A percentile compares a stretch with the other conserved stretches of the same genome.
phyloP scores from a whole-genome alignment of 2,113 vertebrate genomes.

The Alethe diademata region DNA sequence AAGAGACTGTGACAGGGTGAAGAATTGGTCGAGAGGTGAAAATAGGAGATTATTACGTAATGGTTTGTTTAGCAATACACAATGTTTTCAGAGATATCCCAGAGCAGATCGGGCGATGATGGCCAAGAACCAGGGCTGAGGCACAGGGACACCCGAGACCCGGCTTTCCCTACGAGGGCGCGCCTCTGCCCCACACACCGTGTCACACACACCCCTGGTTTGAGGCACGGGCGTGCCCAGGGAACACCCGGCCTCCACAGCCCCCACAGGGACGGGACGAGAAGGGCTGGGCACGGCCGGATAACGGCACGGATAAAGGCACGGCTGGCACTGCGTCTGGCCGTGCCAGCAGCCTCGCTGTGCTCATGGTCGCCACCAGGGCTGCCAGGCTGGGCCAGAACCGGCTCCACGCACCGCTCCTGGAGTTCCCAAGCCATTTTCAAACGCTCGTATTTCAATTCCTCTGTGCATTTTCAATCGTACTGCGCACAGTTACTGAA shows the following conservation, averaged over 20 bases:
- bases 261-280: fast-evolving
- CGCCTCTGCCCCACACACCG: not conserved
- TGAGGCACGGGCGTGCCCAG: not conserved
- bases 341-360: not conserved
- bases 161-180: fast-evolving
- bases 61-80: not conserved
- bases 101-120: fast-evolving
- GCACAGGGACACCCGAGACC: not conserved
- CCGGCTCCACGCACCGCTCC: not conserved
- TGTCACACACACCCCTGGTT: not conserved
- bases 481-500: not conserved
- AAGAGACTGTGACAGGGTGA: not conserved
- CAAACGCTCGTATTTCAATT: not conserved
- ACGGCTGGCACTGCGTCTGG: fast-evolving
- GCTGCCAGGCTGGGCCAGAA: not conserved
- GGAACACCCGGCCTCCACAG: fast-evolving
- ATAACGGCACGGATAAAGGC: not conserved
- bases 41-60: not conserved
- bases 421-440: not conserved
- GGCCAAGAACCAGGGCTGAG: not conserved
- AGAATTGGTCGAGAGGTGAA: not conserved
- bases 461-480: not conserved
- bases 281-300: not conserved
- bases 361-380: fast-evolving
- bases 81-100: not conserved